Evolutionary conservation across 2,797 vertebrate species (phyloP).

Genomic region (Epinephelus awoara): DNA sequence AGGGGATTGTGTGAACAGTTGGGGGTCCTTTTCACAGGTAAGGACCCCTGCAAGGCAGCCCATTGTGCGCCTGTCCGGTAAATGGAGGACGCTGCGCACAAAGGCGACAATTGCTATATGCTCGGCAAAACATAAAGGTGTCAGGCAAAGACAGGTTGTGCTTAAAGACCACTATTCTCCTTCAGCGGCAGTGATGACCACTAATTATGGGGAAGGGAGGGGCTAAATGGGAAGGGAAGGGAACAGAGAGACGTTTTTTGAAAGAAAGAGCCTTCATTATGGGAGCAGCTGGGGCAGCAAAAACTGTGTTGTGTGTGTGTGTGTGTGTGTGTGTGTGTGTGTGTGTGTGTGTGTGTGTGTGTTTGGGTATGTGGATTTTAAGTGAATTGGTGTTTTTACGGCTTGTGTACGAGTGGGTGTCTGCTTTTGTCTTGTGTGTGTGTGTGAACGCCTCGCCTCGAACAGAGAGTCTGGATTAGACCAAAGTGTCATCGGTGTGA

Average conservation of each 20-base stretch:
- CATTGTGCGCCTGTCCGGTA: slow-evolving; percentile 84
- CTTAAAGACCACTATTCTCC: slow-evolving; percentile 84
- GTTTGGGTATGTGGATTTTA: slow-evolving; percentile 64
- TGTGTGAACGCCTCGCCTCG: slow-evolving; percentile 38
- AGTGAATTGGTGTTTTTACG: slow-evolving; percentile 64
- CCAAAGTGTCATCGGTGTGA: slow-evolving; percentile 70
- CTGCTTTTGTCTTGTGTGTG: slow-evolving; percentile 56
- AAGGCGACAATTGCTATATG: slow-evolving; percentile 86
- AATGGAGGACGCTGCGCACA: slow-evolving; percentile 82
- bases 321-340: slow-evolving; percentile 66
- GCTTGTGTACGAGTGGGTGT: slow-evolving; percentile 50
- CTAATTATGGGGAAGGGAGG: slow-evolving; percentile 82
- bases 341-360: slow-evolving; percentile 55
- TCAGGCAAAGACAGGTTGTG: slow-evolving; percentile 83
- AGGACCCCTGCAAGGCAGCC: slow-evolving; percentile 81
- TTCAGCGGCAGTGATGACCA: slow-evolving; percentile 78
- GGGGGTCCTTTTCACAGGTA: slow-evolving; percentile 89
- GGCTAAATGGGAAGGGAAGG: slow-evolving; percentile 64
- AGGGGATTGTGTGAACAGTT: slow-evolving; percentile 68
- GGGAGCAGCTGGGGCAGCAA: slow-evolving; percentile 76
- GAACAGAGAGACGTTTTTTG: slow-evolving; percentile 64
- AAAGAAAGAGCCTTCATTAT: slow-evolving; percentile 82
- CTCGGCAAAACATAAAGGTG: slow-evolving; percentile 84
- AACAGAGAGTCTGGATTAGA: slow-evolving; percentile 55
- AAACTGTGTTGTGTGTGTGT: slow-evolving; percentile 34